Evolutionary conservation across 2,113 vertebrate genomes (phyloP), one percentile per base, ranked within the genome.

Genomic region (Galbula dea): DNA sequence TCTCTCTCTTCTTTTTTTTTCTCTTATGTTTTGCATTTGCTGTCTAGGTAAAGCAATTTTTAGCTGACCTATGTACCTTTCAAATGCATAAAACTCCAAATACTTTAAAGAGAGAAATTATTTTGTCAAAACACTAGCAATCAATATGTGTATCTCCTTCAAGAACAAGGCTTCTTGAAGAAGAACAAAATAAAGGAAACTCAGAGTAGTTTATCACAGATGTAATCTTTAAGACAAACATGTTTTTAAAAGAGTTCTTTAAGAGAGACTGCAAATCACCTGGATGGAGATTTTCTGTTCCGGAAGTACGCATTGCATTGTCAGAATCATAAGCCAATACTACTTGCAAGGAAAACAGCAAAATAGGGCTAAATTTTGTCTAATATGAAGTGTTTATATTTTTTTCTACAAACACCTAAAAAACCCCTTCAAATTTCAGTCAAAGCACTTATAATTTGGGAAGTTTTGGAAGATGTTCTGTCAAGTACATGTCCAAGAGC

Each of bases 311-410:
- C 41, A 34, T 18, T 21, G 8, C 41, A 34, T 18, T 76, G 2
- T 43, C 48, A 1, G 3, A 79, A 17, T 32, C 13, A 39, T 12
- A 81, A 57, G 7, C 12, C 20, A n/a, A 17, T 51, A 57, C 34
- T 8, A 27, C 12, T 80, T 84, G 10, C 8, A 83, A 86, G 29
- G 4, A 79, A 2, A 77, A 4, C 2, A 54, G 30, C 7, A 2
- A 86, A 80, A 68, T 2, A 57, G 3, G 9, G 7, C 5, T 57
- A 8, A 69, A 27, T 3, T 22, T 65, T 78, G 66, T 66, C 19
- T 78, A 8, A 34, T 58, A 49, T 5, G 1, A 89, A 69, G 1
- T 2, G 22, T 61, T 65, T 43, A 2, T 10, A 0, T 7, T 41
- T 77, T 72, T 75, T 49, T 37, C 45, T 68, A 55, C 13, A 76